Conservation (phyloP, 2,113 vertebrate species). For the Seriola quinqueradiata region DNA sequence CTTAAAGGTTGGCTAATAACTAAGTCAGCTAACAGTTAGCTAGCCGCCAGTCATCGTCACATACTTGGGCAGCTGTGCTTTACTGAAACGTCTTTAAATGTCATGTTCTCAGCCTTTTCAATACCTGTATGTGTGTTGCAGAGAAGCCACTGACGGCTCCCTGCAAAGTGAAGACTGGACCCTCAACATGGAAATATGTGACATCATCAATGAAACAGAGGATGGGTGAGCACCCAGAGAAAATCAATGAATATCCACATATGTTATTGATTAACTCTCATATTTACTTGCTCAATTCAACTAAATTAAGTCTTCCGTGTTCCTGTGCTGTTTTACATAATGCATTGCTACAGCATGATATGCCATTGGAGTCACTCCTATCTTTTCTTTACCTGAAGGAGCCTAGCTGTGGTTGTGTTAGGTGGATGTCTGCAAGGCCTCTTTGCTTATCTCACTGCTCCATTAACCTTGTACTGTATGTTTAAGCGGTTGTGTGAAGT, state of each 20-base stretch:
- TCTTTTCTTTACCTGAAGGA: constrained; percentile 14
- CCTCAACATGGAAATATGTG: constrained; percentile 99
- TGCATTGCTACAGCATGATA: background rate
- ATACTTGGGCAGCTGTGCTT: constrained; percentile 1
- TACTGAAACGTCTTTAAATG: background rate
- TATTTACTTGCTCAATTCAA: background rate
- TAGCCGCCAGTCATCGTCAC: constrained; percentile 30
- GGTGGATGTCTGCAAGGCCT: constrained; percentile 29
- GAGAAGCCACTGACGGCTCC: constrained; percentile 98
- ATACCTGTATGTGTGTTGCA: constrained; percentile 64
- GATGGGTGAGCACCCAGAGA: constrained; percentile 89
- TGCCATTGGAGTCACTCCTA: background rate
- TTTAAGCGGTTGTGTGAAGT: constrained; percentile 60
- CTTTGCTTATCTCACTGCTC: constrained; percentile 57
- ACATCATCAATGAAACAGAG: constrained; percentile 99
- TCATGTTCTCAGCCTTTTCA: background rate
- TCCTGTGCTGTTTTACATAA: constrained; percentile 28
- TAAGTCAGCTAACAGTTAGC: constrained; percentile 33
- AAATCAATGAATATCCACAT: background rate
- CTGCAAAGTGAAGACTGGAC: constrained; percentile 98
- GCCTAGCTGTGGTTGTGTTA: background rate
- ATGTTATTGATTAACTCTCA: constrained; percentile 36
- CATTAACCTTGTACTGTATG: constrained; percentile 60
- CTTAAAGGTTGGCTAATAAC: background rate
- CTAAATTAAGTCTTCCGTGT: background rate